phyloP scores from a whole-genome alignment of 2,113 vertebrate genomes.

The Macrotis lagotis region DNA sequence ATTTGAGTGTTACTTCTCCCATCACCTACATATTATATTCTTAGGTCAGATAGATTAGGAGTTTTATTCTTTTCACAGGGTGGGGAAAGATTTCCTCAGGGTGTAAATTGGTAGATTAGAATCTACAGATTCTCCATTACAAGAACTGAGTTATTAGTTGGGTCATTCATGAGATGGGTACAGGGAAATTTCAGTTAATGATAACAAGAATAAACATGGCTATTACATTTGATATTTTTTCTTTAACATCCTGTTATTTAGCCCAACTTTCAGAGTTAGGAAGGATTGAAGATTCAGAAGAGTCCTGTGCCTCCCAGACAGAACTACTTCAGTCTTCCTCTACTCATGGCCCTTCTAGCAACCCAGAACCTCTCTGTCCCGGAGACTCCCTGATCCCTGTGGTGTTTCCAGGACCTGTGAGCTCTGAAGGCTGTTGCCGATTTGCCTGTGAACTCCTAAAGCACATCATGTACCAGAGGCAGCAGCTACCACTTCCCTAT shows the following conservation, averaged over 20 bases:
- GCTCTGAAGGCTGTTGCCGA: conserved; percentile 89
- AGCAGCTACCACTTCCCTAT: conserved; percentile 96
- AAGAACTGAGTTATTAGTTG: not conserved
- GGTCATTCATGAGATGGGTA: not conserved
- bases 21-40: not conserved
- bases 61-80: not conserved
- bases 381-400: conserved; percentile 86
- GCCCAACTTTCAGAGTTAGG: conserved; percentile 49
- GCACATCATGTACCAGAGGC: conserved; percentile 93
- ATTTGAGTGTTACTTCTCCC: not conserved
- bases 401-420: conserved; percentile 89
- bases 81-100: not conserved
- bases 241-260: not conserved
- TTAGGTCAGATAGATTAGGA: not conserved
- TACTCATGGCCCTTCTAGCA: conserved; percentile 30
- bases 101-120: not conserved
- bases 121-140: not conserved
- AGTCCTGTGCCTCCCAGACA: conserved; percentile 4
- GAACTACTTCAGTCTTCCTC: conserved; percentile 50
- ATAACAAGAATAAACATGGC: not conserved
- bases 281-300: conserved; percentile 69
- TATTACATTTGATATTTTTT: not conserved
- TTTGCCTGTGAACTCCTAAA: conserved; percentile 95
- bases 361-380: conserved; percentile 35
- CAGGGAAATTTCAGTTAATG: not conserved